A percentile compares a stretch with the other conserved stretches of the same genome.
These are phyloP conservation scores for Apodemus agrarius DNA, from an alignment of 2,797 vertebrate species.

Conservation along the genomic window DNA sequence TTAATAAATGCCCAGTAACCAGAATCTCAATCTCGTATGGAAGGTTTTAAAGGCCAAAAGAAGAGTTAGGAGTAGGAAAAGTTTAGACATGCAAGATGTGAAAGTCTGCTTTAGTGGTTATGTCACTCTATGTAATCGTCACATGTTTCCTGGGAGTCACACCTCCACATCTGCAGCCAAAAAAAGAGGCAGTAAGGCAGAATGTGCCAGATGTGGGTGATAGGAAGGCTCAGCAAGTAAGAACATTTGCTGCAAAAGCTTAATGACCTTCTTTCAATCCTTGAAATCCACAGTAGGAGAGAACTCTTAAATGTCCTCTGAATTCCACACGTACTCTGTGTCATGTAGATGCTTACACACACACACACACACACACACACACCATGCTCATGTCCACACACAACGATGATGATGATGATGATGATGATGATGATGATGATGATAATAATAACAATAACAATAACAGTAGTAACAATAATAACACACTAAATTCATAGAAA, in stretches of 20 bases:
- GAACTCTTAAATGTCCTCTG: not conserved
- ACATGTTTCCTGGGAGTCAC: not conserved
- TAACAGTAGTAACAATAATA: not conserved
- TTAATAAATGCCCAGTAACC: slow-evolving; percentile 16
- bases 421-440: not conserved
- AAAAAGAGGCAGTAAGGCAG: not conserved
- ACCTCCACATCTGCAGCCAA: not conserved
- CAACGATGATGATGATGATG: not conserved
- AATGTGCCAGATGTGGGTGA: not conserved
- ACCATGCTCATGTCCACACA: not conserved
- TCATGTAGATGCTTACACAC: not conserved
- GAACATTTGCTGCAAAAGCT: not conserved
- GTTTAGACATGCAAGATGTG: not conserved
- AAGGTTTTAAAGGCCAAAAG: slow-evolving; percentile 4
- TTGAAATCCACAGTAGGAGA: not conserved
- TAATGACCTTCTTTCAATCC: not conserved
- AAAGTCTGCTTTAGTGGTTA: not conserved
- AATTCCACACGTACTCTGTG: not conserved
- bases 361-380: not conserved
- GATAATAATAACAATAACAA: not conserved
- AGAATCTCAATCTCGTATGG: not conserved
- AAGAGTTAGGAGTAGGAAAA: not conserved
- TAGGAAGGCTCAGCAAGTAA: not conserved
- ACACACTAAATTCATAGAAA: not conserved
- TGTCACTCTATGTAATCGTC: not conserved